Evolutionary conservation across 2,797 vertebrate genomes (phyloP), one percentile per base, ranked within the genome.

Genomic region (Monodelphis domestica): DNA sequence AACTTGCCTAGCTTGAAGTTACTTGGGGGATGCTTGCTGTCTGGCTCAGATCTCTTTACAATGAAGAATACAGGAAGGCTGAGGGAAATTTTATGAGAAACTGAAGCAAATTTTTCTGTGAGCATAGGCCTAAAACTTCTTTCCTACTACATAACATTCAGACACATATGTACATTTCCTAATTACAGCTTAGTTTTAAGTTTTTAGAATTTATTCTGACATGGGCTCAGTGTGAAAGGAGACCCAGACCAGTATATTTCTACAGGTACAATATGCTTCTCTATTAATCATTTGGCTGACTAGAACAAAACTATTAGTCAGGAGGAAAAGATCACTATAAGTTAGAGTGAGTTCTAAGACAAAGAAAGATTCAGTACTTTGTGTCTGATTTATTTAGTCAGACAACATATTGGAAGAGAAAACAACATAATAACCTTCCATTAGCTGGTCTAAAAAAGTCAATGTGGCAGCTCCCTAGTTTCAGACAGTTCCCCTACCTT

Each of bases 171-270:
- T 26, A 78, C 38, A 12, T 52, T 95, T 63, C 90, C 38, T 91
- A 94, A 95, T 0, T 90, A 87, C 30, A 94, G 45, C 28, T 92
- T 29, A 93, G 84, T 91, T 94, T 94, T 78, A 95, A 93, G 89
- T 91, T 89, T 93, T 21, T 45, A 94, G 70, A 14, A 30, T 89
- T 92, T 29, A 33, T 95, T 91, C 54, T 70, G 88, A 92, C 59
- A 92, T 90, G 15, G 5, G 56, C 10, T 5, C n/a, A 91, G 93
- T 52, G 30, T 92, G 14, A 94, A 70, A 95, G 24, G 93, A 92
- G 14, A 56, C 45, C 50, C 92, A 95, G 94, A 57, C 53, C 15
- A 7, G 92, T 63, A 90, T 90, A 94, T 94, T 89, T 55, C 93
- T 87, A n/a, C n/a, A n/a, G n/a, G n/a, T n/a, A n/a, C n/a, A n/a